Evolutionary conservation across 2,888 invertebrate genomes (phyloP).

Genomic region (Tethea ocularis): DNA sequence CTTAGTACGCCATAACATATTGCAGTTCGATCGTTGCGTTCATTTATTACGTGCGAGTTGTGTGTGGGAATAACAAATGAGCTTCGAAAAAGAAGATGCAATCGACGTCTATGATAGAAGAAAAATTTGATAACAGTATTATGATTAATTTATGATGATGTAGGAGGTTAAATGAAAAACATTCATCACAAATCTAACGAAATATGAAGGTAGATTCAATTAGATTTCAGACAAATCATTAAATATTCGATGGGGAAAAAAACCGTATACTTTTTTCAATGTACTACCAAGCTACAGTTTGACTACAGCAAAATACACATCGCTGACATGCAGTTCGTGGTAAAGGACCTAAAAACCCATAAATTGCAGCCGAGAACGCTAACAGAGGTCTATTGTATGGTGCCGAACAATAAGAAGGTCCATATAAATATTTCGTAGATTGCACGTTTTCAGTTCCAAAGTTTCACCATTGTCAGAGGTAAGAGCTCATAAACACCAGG

Average conservation of each 20-base stretch:
- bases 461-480: slow-evolving; percentile 28
- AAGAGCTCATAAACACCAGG: slow-evolving; percentile 40
- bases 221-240: too few relatives aligned
- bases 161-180: not conserved
- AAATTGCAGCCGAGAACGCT: not conserved
- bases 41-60: slow-evolving; percentile 12
- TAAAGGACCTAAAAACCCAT: not conserved
- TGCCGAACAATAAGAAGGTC: not conserved
- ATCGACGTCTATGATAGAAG: not conserved
- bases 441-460: slow-evolving; percentile 16
- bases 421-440: not conserved
- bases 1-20: not conserved
- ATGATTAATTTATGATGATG: slow-evolving; percentile 1
- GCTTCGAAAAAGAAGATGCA: slow-evolving; percentile 2
- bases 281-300: not conserved
- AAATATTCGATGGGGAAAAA: not conserved
- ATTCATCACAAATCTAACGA: not conserved
- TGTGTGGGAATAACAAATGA: slow-evolving; percentile 12
- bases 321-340: not conserved
- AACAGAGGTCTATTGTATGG: not conserved
- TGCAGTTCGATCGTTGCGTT: slow-evolving; percentile 6
- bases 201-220: too few relatives aligned
- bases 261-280: not conserved
- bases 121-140: not conserved
- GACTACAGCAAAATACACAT: not conserved